Base-by-base conservation (phyloP, 1,140 invertebrate genomes). In the Prorops nasuta region DNA sequence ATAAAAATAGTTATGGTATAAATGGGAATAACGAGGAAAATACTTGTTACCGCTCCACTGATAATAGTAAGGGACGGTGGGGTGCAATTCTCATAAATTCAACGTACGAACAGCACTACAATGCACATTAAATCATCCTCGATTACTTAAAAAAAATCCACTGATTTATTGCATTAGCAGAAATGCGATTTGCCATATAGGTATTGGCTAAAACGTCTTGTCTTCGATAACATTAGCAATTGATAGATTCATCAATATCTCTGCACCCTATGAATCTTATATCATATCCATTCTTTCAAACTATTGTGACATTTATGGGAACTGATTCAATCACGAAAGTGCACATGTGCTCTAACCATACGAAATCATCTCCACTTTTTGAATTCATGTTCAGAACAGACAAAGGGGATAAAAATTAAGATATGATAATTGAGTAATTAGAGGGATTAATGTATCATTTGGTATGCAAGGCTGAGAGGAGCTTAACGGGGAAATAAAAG, bases 121-220 rank as follows among this genome's bases (percentile, higher is more conserved):
- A 69, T 69, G 64, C 56, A 49, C 56, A 40, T 42, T 71, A 68
- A 69, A 71, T 68, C 60, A 71, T 68, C 48, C 51, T 40, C 20
- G 58, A 65, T 63, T 54, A 52, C 37, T 49, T 54, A 46, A 58
- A 56, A 62, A 67, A 59, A 52, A 60, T 56, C 43, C 44, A 16
- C 45, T 67, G 64, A 69, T 41, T 69, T 64, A 70, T 67, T 59
- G 54, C 54, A 18, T 7, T n/a, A n/a, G n/a, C n/a, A n/a, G n/a
- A n/a, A n/a, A n/a, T n/a, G n/a, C n/a, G n/a, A n/a, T n/a, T n/a
- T n/a, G n/a, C n/a, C n/a, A n/a, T n/a, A n/a, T n/a, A n/a, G n/a
- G n/a, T n/a, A n/a, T n/a, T n/a, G n/a, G n/a, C n/a, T n/a, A n/a
- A n/a, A n/a, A n/a, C n/a, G n/a, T n/a, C n/a, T n/a, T n/a, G n/a